Percentiles rank a stretch among this genome's conserved stretches.
phyloP scores from a whole-genome alignment of 2,113 vertebrate species.

The Uria lomvia region DNA sequence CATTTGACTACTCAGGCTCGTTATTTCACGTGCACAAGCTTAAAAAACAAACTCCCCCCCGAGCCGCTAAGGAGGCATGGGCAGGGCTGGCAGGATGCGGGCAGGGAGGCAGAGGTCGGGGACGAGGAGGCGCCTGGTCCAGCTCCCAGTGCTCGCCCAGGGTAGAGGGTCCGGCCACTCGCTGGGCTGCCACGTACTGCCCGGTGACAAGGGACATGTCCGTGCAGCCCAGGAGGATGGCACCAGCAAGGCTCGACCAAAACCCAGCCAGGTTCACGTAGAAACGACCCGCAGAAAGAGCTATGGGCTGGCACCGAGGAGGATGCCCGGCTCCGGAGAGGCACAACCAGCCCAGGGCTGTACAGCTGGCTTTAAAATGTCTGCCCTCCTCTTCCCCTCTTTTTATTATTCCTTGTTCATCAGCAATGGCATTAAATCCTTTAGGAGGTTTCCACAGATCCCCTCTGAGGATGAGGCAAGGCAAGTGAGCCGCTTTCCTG shows the following conservation, averaged over 20 bases:
- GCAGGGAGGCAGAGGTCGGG: background rate
- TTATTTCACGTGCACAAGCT: background rate
- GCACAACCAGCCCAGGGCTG: background rate
- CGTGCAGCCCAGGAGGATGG: background rate
- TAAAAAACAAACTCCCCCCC: background rate
- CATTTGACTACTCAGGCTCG: background rate
- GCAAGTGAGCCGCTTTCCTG: fast-evolving
- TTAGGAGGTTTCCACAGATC: background rate
- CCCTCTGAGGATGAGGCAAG: background rate
- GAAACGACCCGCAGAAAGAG: background rate
- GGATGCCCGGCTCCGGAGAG: fast-evolving
- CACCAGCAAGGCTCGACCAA: background rate
- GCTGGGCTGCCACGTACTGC: fast-evolving
- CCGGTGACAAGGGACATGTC: background rate
- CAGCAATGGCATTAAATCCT: background rate
- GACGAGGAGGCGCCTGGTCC: background rate
- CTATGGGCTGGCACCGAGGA: background rate
- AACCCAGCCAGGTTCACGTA: background rate
- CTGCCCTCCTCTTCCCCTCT: background rate
- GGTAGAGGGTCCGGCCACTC: background rate
- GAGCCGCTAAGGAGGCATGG: background rate
- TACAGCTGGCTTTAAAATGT: background rate
- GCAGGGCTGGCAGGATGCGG: background rate
- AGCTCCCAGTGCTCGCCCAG: background rate
- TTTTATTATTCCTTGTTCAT: background rate